These are phyloP conservation scores for Rhodeus uyekii DNA, from an alignment of 2,797 vertebrate genomes.

Conservation along the genomic window DNA sequence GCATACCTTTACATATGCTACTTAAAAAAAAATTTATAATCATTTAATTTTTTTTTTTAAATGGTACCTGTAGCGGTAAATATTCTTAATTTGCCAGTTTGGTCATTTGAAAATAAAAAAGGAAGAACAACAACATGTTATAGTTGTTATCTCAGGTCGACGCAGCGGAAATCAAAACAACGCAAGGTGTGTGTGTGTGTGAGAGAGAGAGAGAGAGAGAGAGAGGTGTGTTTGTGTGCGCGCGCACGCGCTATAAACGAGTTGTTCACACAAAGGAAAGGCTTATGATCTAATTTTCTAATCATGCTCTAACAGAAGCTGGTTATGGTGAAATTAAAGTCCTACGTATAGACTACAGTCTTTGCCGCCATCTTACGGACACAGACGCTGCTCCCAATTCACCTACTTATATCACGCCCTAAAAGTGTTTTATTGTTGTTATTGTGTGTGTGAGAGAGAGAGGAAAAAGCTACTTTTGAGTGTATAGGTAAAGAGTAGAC, in stretches of 20 bases:
- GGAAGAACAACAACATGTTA: not conserved
- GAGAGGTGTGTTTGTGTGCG: not conserved
- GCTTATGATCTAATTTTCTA: not conserved
- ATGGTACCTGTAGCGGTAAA: not conserved
- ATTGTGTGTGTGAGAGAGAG: too few relatives aligned
- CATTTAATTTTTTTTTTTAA: not conserved
- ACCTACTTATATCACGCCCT: too few relatives aligned
- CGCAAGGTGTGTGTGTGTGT: not conserved
- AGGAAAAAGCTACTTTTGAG: too few relatives aligned
- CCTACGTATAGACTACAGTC: not conserved
- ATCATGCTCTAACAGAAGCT: not conserved
- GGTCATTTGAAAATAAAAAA: not conserved
- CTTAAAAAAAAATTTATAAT: not conserved
- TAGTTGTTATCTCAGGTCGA: not conserved
- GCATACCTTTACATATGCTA: not conserved
- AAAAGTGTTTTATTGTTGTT: too few relatives aligned
- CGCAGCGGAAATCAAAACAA: not conserved
- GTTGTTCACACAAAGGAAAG: not conserved
- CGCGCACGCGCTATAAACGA: too few relatives aligned
- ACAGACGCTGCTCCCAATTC: too few relatives aligned
- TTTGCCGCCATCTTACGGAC: slow-evolving; percentile 43
- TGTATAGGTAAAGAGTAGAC: too few relatives aligned
- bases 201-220: too few relatives aligned
- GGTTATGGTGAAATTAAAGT: not conserved
- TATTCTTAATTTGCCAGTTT: not conserved